Conservation (phyloP, 2,113 vertebrate species). For the Paradisaea rubra region DNA sequence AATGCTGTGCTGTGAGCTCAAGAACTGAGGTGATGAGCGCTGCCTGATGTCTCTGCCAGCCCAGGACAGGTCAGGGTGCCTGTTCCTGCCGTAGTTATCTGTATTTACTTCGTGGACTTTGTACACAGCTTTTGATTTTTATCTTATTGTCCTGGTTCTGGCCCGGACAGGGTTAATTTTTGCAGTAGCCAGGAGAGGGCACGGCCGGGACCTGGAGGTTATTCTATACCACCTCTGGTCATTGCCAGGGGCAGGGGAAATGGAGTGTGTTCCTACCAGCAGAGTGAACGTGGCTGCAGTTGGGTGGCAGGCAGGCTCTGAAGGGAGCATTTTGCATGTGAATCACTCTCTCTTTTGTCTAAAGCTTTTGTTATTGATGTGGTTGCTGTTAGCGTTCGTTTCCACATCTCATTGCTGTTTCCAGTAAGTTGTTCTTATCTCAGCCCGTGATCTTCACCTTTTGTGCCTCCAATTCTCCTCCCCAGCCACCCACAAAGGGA, state of each 20-base stretch:
- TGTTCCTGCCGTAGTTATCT: not conserved
- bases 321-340: not conserved
- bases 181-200: not conserved
- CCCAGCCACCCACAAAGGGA: not conserved
- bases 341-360: not conserved
- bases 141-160: not conserved
- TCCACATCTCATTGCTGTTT: not conserved
- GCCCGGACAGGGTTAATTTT: not conserved
- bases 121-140: not conserved
- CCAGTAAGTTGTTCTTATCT: not conserved
- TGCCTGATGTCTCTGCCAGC: not conserved
- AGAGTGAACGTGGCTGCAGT: not conserved
- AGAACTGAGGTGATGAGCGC: accelerated
- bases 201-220: not conserved
- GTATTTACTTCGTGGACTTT: not conserved
- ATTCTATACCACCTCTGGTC: not conserved
- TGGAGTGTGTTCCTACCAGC: not conserved
- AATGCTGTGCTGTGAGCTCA: not conserved
- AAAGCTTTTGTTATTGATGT: not conserved
- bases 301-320: not conserved
- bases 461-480: not conserved
- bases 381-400: not conserved
- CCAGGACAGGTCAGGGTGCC: not conserved
- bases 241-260: not conserved
- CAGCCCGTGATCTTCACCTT: not conserved